Evolutionary conservation across 2,113 vertebrate genomes (phyloP).

Genomic region (Poicephalus gulielmi): DNA sequence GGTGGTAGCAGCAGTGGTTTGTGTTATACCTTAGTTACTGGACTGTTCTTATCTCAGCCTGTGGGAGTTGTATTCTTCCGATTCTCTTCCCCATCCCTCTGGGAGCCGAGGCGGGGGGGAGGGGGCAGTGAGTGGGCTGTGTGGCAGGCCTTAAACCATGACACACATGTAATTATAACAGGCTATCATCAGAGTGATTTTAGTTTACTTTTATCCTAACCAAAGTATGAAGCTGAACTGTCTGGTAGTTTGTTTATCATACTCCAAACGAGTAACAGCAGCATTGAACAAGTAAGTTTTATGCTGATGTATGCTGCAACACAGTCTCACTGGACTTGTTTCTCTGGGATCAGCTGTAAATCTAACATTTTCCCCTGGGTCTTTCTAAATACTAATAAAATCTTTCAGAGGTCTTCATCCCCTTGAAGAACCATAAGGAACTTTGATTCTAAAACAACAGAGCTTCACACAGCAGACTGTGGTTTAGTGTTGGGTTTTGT

Average conservation of each 20-base stretch:
- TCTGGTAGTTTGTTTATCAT: slow-evolving; percentile 46
- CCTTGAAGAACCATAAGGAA: slow-evolving; percentile 10
- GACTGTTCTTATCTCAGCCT: too few relatives aligned
- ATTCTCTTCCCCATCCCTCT: too few relatives aligned
- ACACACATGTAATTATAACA: slow-evolving; percentile 20
- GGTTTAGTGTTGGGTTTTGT: background rate
- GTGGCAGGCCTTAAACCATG: too few relatives aligned
- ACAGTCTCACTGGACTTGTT: slow-evolving; percentile 17
- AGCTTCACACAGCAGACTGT: slow-evolving; percentile 8
- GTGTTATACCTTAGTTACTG: too few relatives aligned
- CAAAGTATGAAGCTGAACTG: slow-evolving; percentile 43
- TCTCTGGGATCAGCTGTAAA: slow-evolving; percentile 58
- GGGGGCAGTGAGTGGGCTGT: too few relatives aligned
- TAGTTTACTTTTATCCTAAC: slow-evolving; percentile 59
- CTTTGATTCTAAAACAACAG: slow-evolving; percentile 50
- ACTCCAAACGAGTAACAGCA: slow-evolving; percentile 19
- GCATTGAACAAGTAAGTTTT: slow-evolving; percentile 30
- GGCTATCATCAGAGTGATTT: slow-evolving; percentile 38
- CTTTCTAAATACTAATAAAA: slow-evolving; percentile 53
- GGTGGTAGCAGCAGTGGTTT: too few relatives aligned
- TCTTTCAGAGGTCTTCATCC: background rate
- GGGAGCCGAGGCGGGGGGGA: too few relatives aligned
- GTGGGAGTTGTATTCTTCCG: too few relatives aligned
- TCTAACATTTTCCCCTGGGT: slow-evolving; percentile 38
- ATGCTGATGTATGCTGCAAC: slow-evolving; percentile 5